These are phyloP conservation scores for Iselma pallidipennis DNA, from an alignment of 2,888 invertebrate species.

Conservation along the genomic window DNA sequence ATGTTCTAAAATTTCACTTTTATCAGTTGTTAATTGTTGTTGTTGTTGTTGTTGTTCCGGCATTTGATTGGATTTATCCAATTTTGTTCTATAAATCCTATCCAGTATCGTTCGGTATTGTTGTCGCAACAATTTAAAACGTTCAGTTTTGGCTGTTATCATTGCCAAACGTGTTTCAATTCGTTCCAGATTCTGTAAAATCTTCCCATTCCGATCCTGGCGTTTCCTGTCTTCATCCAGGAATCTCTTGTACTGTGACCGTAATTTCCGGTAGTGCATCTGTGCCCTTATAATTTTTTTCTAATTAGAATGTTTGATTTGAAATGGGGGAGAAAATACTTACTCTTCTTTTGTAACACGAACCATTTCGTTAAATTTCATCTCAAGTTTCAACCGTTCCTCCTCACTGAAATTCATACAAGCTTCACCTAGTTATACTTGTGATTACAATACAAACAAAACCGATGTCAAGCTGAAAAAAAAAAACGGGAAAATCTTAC, in stretches of 20 bases:
- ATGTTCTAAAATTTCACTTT: slow-evolving; percentile 37
- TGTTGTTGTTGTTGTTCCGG: neutral
- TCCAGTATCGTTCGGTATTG: slow-evolving; percentile 46
- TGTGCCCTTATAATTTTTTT: slow-evolving; percentile 45
- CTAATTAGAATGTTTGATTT: neutral
- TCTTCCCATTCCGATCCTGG: slow-evolving; percentile 63
- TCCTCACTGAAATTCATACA: slow-evolving; percentile 56
- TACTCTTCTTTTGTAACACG: slow-evolving; percentile 60
- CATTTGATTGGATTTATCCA: neutral
- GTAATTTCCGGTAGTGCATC: slow-evolving; percentile 49
- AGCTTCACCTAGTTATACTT: slow-evolving; percentile 19
- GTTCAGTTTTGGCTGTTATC: slow-evolving; percentile 64
- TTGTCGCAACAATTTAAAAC: slow-evolving; percentile 58
- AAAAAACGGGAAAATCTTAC: slow-evolving; percentile 35
- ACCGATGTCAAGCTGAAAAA: neutral
- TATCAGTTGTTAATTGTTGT: slow-evolving; percentile 23
- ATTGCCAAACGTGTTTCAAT: slow-evolving; percentile 62
- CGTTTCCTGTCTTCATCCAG: slow-evolving; percentile 63
- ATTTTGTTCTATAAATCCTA: slow-evolving; percentile 24
- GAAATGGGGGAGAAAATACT: slow-evolving; percentile 42
- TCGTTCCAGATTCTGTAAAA: slow-evolving; percentile 61
- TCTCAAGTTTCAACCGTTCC: slow-evolving; percentile 59
- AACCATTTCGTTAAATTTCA: slow-evolving; percentile 60
- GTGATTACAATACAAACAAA: slow-evolving; percentile 44
- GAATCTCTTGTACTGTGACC: slow-evolving; percentile 58